Conservation (phyloP, 1,140 invertebrate species). For the Cyrtorhinus lividipennis region DNA sequence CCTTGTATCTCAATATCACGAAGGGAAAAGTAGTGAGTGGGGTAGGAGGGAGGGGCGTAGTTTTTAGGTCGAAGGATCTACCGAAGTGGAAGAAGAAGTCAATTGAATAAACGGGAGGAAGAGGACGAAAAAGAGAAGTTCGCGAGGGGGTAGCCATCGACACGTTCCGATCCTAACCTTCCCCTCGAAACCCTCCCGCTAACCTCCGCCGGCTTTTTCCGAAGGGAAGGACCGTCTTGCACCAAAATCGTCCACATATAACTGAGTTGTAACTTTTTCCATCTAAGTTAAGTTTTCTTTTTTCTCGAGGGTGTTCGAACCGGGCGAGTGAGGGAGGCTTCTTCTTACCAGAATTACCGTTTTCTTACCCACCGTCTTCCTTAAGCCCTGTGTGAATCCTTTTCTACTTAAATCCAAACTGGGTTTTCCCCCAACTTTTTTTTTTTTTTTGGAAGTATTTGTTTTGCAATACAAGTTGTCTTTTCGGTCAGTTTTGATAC, state of each 20-base stretch:
- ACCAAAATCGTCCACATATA: neutral
- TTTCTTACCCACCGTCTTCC: neutral
- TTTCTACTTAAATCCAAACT: neutral
- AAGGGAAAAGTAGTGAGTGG: no score
- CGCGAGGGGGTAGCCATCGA: neutral
- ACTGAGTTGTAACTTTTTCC: conserved; percentile 8
- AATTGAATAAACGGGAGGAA: neutral
- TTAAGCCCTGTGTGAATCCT: neutral
- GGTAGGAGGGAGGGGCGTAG: no score
- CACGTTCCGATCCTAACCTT: neutral
- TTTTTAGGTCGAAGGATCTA: no score
- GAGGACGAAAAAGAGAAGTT: no score
- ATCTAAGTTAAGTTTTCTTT: conserved; percentile 1
- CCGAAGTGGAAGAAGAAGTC: neutral
- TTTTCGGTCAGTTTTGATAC: no score
- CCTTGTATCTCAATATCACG: no score
- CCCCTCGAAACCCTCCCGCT: no score
- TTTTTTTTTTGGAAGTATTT: no score
- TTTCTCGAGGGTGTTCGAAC: neutral
- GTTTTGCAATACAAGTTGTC: no score
- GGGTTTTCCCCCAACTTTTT: no score
- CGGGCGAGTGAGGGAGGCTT: neutral
- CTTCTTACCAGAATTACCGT: neutral
- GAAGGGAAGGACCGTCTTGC: neutral
- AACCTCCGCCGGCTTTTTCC: neutral